Percentiles rank a stretch among this genome's conserved stretches.
Conservation (phyloP, 2,797 vertebrate species). For the Urosaurus nigricauda region DNA sequence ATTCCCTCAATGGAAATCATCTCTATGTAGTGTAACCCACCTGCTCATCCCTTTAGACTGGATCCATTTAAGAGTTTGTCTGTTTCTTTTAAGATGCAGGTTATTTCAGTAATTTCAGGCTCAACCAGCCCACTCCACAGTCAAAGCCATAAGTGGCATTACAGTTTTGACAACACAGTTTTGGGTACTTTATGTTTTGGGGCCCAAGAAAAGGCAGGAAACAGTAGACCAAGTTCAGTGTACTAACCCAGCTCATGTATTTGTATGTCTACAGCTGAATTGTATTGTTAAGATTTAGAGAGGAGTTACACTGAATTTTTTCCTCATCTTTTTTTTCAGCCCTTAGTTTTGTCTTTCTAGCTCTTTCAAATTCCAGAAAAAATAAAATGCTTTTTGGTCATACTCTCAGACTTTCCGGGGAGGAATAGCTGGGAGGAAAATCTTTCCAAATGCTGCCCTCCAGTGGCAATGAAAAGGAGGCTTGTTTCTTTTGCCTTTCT, state of each 20-base stretch:
- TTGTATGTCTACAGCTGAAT: rapidly evolving
- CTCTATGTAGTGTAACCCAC: conserved; percentile 54
- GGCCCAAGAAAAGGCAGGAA: conserved; percentile 57
- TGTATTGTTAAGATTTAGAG: conserved; percentile 39
- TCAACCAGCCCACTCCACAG: conserved; percentile 68
- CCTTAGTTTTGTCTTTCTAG: conserved; percentile 42
- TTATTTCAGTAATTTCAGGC: conserved; percentile 66
- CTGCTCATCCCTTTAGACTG: conserved; percentile 60
- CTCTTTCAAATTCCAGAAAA: conserved; percentile 40
- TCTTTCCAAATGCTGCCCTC: conserved; percentile 37
- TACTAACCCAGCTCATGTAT: rapidly evolving
- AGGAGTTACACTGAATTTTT: conserved; percentile 22
- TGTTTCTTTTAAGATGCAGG: conserved; percentile 51
- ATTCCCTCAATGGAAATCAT: conserved; percentile 66
- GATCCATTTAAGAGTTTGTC: conserved; percentile 45
- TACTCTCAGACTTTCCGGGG: conserved; percentile 37
- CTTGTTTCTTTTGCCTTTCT: conserved; percentile 41
- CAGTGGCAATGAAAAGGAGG: conserved; percentile 3
- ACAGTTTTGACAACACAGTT: conserved; percentile 67
- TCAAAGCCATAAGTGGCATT: conserved; percentile 67
- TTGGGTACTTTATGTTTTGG: conserved; percentile 59
- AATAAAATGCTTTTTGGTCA: conserved; percentile 40
- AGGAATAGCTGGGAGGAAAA: conserved; percentile 34
- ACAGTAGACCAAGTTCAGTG: conserved; percentile 54
- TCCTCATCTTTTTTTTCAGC: conserved; percentile 39